phyloP scores from a whole-genome alignment of 2,888 invertebrate species.

The Chromoteleia sp. region DNA sequence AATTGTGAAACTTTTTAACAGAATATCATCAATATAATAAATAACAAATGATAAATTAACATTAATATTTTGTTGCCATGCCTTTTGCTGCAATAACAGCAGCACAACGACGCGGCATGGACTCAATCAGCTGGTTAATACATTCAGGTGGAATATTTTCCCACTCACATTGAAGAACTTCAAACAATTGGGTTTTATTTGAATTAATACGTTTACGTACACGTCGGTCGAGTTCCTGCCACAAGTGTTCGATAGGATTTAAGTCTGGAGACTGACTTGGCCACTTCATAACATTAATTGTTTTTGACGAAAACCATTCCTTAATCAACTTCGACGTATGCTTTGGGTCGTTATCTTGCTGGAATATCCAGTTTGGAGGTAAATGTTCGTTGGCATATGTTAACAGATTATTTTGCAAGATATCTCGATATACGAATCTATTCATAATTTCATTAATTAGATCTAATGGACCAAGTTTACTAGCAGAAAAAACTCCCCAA shows the following conservation, averaged over 20 bases:
- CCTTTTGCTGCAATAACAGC: constrained; percentile 42
- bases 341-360: constrained; percentile 35
- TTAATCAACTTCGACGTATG: constrained; percentile 37
- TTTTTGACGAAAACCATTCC: constrained; percentile 30
- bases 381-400: constrained; percentile 24
- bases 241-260: constrained; percentile 30
- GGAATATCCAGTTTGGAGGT: constrained; percentile 48
- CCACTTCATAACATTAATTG: constrained; percentile 32
- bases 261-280: constrained; percentile 30
- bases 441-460: constrained; percentile 33
- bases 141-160: constrained; percentile 28
- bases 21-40: too few species aligned
- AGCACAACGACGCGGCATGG: constrained; percentile 50
- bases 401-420: constrained; percentile 27
- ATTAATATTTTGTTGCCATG: constrained; percentile 54
- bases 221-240: constrained; percentile 13
- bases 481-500: constrained; percentile 25
- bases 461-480: constrained; percentile 22
- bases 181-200: constrained; percentile 32
- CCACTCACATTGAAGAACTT: constrained; percentile 29
- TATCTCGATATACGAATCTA: constrained; percentile 29
- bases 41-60: too few species aligned
- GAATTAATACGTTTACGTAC: constrained; percentile 12
- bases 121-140: constrained; percentile 25
- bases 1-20: too few species aligned